These are phyloP conservation scores for Electrophaes corylata DNA, from an alignment of 2,888 invertebrate genomes.

Conservation along the genomic window DNA sequence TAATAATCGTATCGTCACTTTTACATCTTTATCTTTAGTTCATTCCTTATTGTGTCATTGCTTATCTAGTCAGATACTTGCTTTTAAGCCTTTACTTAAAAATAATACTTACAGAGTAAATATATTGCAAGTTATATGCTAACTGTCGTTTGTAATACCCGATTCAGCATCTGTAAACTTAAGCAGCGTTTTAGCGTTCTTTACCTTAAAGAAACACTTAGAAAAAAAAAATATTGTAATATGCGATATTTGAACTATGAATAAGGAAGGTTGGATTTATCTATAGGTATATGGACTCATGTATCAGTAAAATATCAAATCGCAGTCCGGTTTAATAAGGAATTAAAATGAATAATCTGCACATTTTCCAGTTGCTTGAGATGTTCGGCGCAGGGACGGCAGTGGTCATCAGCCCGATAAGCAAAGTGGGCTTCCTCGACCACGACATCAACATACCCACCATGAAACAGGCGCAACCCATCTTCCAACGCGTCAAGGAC, in stretches of 20 bases:
- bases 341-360: neutral
- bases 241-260: neutral
- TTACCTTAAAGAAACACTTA: too few relatives aligned
- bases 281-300: neutral
- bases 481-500: slow-evolving; percentile 90
- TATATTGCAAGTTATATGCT: too few relatives aligned
- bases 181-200: too few relatives aligned
- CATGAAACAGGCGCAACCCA: slow-evolving; percentile 87
- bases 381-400: slow-evolving; percentile 99
- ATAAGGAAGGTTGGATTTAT: neutral
- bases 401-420: slow-evolving; percentile 96
- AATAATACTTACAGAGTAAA: too few relatives aligned
- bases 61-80: too few relatives aligned
- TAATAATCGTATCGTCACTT: too few relatives aligned
- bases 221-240: too few relatives aligned
- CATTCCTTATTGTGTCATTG: too few relatives aligned
- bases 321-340: neutral
- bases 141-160: too few relatives aligned
- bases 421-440: slow-evolving; percentile 91
- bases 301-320: neutral
- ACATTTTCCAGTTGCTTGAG: slow-evolving; percentile 90
- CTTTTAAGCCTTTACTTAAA: too few relatives aligned
- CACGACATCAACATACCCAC: slow-evolving; percentile 89
- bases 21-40: too few relatives aligned
- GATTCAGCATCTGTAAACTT: too few relatives aligned